These are phyloP conservation scores for Ligdia adustata DNA, from an alignment of 2,888 invertebrate genomes.

Conservation along the genomic window DNA sequence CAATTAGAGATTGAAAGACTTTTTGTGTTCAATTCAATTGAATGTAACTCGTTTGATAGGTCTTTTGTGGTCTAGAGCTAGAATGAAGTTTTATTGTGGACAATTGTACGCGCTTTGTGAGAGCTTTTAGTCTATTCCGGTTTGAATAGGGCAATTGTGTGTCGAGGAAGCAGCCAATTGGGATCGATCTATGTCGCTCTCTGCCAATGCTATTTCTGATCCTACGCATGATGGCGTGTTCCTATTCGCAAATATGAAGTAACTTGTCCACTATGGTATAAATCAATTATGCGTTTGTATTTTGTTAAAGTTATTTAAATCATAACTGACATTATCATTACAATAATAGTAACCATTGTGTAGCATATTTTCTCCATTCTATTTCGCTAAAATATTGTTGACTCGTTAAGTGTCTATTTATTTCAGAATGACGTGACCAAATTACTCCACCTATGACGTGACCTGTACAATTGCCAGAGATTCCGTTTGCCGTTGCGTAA, in stretches of 20 bases:
- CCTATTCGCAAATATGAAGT: no score
- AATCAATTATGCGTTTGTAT: no score
- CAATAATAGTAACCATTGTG: constrained; percentile 4
- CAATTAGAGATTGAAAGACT: constrained; percentile 35
- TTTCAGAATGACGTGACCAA: constrained; percentile 45
- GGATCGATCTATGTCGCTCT: constrained; percentile 38
- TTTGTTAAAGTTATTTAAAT: no score
- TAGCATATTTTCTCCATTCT: constrained; percentile 42
- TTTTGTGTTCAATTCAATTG: constrained; percentile 45
- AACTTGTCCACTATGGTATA: no score
- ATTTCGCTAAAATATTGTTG: constrained; percentile 40
- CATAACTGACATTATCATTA: background rate
- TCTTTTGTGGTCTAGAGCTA: constrained; percentile 52
- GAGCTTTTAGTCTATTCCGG: constrained; percentile 67
- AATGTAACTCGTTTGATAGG: constrained; percentile 41
- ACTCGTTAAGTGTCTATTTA: constrained; percentile 56
- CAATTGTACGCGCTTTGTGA: constrained; percentile 64
- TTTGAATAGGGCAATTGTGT: constrained; percentile 68
- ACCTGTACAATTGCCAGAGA: constrained; percentile 49
- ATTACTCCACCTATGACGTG: constrained; percentile 52
- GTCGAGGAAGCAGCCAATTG: constrained; percentile 71
- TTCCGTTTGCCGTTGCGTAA: constrained; percentile 49
- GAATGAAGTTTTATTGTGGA: constrained; percentile 49
- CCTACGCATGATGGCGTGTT: no score
- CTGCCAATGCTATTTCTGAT: constrained; percentile 20